phyloP scores from a whole-genome alignment of 2,888 invertebrate species.

The Crematogaster levior region DNA sequence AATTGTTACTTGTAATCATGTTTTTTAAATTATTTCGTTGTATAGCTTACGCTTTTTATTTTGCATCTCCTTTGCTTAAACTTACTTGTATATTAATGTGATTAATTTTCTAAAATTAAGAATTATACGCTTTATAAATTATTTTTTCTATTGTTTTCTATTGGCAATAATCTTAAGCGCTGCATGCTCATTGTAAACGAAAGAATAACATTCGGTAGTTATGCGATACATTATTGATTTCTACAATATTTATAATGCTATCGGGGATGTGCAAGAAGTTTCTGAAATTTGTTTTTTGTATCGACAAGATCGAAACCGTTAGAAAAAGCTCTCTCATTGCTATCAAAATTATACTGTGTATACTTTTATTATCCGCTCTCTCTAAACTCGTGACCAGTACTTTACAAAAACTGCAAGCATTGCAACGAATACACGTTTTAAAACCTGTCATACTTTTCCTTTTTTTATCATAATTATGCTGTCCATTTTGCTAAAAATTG shows the following conservation, averaged over 20 bases:
- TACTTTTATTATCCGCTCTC: background rate
- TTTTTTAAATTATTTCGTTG: background rate
- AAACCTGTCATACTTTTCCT: background rate
- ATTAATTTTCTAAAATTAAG: constrained; percentile 13
- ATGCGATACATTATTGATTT: background rate
- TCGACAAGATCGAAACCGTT: background rate
- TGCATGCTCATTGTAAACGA: background rate
- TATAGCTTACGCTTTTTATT: background rate
- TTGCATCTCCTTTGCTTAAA: background rate
- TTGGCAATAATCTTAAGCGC: background rate
- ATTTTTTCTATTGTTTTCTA: no score
- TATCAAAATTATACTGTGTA: background rate
- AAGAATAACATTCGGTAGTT: background rate
- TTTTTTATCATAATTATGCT: background rate
- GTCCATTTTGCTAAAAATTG: constrained; percentile 3
- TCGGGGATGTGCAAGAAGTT: background rate
- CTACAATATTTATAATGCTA: background rate
- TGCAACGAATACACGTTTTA: background rate
- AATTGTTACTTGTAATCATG: background rate
- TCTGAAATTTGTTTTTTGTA: background rate
- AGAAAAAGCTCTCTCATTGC: background rate
- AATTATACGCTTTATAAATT: no score
- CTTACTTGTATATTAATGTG: background rate
- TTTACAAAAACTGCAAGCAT: background rate
- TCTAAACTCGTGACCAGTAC: background rate